Percentiles rank a stretch among this genome's conserved stretches.
Evolutionary conservation across 2,888 invertebrate genomes (phyloP).

Genomic region (Alloscopus bannaensis): DNA sequence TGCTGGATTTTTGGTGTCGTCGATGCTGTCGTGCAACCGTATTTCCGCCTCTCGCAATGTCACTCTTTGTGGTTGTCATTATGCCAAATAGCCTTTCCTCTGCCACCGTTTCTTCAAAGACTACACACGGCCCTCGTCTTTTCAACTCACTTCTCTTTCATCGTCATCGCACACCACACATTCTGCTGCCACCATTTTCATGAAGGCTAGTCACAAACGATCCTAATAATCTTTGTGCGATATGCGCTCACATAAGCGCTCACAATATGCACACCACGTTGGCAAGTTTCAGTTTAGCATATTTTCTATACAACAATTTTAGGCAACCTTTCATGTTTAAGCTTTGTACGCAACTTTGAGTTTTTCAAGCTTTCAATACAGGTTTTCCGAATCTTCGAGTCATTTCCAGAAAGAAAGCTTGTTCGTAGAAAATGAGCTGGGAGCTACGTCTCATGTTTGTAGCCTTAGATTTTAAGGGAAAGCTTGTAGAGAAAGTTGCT

Average conservation of each 20-base stretch:
- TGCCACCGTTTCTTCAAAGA: slow-evolving; percentile 26
- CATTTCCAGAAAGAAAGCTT: background rate
- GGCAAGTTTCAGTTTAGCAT: background rate
- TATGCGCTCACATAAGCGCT: no score
- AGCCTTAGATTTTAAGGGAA: no score
- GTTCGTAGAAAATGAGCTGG: background rate
- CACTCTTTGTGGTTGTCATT: slow-evolving; percentile 43
- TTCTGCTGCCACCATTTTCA: slow-evolving; percentile 10
- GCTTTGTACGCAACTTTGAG: background rate
- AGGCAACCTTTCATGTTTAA: background rate
- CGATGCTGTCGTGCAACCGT: background rate
- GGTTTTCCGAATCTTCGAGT: background rate
- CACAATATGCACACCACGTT: slow-evolving; percentile 4
- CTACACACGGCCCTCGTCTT: slow-evolving; percentile 2
- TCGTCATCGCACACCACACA: no score
- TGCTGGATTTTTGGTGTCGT: no score
- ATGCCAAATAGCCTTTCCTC: slow-evolving; percentile 39
- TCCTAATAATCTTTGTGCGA: slow-evolving; percentile 18
- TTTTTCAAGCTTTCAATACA: background rate
- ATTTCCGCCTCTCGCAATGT: background rate
- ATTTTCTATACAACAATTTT: background rate
- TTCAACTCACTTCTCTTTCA: slow-evolving; percentile 14
- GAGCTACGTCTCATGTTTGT: background rate
- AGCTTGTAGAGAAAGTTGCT: no score
- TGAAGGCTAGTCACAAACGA: slow-evolving; percentile 1